phyloP scores from a whole-genome alignment of 2,113 vertebrate species.

The Phyllostomus hastatus region DNA sequence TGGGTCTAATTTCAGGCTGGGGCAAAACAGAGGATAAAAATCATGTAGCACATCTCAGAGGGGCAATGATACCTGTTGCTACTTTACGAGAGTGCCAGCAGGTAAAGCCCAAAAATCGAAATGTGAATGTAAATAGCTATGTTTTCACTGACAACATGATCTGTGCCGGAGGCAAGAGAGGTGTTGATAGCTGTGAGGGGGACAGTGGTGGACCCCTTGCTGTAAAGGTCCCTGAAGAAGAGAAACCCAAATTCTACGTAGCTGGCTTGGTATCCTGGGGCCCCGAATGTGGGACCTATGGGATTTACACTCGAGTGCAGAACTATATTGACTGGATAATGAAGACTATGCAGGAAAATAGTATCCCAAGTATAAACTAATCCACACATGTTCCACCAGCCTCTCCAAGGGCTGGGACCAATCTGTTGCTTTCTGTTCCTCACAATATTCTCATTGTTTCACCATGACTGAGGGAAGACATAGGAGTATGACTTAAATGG shows the following conservation, averaged over 20 bases:
- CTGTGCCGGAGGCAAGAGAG: conserved; percentile 84
- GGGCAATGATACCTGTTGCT: conserved; percentile 71
- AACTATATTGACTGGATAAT: conserved; percentile 92
- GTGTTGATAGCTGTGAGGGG: conserved; percentile 86
- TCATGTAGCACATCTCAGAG: conserved; percentile 9
- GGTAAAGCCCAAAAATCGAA: not conserved
- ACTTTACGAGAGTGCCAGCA: conserved; percentile 70
- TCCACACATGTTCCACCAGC: accelerated
- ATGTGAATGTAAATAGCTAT: not conserved
- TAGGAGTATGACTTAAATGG: not conserved
- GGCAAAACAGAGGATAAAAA: conserved; percentile 9
- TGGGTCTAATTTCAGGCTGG: conserved; percentile 84
- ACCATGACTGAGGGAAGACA: not conserved
- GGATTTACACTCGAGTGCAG: conserved; percentile 90
- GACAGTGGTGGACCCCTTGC: conserved; percentile 91
- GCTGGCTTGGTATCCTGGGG: conserved; percentile 94
- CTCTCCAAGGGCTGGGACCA: not conserved
- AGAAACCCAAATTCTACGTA: conserved; percentile 70
- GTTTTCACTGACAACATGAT: conserved; percentile 91
- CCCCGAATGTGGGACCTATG: conserved; percentile 84
- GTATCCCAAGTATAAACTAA: not conserved
- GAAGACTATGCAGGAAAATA: conserved; percentile 79
- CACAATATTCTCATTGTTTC: not conserved
- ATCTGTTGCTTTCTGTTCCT: not conserved
- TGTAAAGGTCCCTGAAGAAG: conserved; percentile 64